A percentile compares a stretch with the other conserved stretches of the same genome.
Conservation (phyloP, 2,888 invertebrate species). For the Calliopum simillimum region DNA sequence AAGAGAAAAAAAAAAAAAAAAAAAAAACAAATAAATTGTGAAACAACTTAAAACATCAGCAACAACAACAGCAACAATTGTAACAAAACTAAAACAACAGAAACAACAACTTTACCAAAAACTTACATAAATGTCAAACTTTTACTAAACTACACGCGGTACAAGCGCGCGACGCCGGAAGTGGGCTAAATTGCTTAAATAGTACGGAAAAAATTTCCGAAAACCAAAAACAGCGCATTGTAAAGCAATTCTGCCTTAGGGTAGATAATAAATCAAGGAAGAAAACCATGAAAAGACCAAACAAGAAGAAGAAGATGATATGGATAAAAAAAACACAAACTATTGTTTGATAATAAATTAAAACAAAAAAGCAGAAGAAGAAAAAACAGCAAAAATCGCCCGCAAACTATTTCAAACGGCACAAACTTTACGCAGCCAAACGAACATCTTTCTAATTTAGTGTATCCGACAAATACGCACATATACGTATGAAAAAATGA, state of each 20-base stretch:
- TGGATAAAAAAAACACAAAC: not conserved
- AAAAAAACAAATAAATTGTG: not conserved
- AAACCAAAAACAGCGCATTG: no score
- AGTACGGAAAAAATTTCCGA: no score
- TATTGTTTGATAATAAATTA: not conserved
- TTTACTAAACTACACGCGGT: no score
- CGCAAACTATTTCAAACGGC: slow-evolving; percentile 10
- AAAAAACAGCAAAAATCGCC: not conserved
- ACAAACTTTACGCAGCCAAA: no score
- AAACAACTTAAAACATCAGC: no score
- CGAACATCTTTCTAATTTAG: slow-evolving; percentile 22
- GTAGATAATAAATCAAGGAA: slow-evolving; percentile 5
- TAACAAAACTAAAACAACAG: no score
- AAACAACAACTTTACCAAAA: no score
- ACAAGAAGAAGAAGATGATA: not conserved
- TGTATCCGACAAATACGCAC: slow-evolving; percentile 23
- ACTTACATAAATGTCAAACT: no score
- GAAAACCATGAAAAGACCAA: not conserved
- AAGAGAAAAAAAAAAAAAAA: no score
- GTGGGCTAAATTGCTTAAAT: no score
- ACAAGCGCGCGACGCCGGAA: no score
- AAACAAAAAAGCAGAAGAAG: not conserved
- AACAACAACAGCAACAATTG: no score
- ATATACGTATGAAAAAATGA: not conserved
- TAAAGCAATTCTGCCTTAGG: not conserved